Evolutionary conservation across 2,797 vertebrate genomes (phyloP).

Genomic region (Betta splendens): DNA sequence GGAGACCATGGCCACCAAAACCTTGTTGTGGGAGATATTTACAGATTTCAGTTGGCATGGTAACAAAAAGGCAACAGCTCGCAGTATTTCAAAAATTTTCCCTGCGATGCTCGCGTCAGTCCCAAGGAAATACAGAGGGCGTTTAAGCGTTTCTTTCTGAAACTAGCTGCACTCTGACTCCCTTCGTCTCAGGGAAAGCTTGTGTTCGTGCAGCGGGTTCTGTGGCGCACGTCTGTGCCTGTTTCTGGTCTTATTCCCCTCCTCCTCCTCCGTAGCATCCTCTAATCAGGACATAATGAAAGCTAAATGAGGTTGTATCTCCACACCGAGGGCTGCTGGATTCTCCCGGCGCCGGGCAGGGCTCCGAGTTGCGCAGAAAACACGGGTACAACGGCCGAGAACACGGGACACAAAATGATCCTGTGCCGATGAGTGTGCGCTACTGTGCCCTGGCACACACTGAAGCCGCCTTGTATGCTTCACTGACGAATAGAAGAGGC

Average conservation of each 20-base stretch:
- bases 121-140: conserved; percentile 35
- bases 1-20: conserved; percentile 46
- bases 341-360: conserved; percentile 52
- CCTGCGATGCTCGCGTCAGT: conserved; percentile 48
- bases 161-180: conserved; percentile 44
- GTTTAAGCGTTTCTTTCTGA: conserved; percentile 46
- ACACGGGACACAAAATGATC: conserved; percentile 56
- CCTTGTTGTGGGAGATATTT: conserved; percentile 69
- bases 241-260: conserved; percentile 62
- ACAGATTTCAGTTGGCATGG: conserved; percentile 80
- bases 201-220: conserved; percentile 37
- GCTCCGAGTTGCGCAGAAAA: conserved; percentile 43
- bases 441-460: conserved; percentile 57
- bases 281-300: conserved; percentile 85
- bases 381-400: conserved; percentile 22
- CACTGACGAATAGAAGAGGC: conserved; percentile 71
- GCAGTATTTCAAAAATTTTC: conserved; percentile 58
- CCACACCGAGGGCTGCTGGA: conserved; percentile 66
- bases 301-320: conserved; percentile 83
- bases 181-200: conserved; percentile 18
- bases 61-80: conserved; percentile 78
- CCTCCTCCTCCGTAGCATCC: conserved; percentile 68
- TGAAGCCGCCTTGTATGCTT: conserved; percentile 68
- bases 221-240: conserved; percentile 59
- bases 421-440: conserved; percentile 55